Base-by-base conservation (phyloP, 1,140 invertebrate genomes). In the Magallana ariakensis region DNA sequence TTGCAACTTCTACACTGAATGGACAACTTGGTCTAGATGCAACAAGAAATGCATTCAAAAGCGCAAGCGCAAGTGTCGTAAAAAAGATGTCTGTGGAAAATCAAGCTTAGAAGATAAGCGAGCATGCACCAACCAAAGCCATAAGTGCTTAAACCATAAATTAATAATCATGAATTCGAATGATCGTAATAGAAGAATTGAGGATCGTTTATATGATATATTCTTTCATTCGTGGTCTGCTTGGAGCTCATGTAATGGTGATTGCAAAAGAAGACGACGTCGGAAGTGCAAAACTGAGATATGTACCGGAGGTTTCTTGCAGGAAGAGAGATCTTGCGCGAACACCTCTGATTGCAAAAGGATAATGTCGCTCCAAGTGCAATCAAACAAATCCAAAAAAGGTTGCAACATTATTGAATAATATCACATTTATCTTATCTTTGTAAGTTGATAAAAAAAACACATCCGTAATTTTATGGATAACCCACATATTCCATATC, bases 251-350 rank as follows among this genome's bases (percentile, higher is more conserved):
- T 97, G 96, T 90, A 95, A 95, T 16, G 94, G 95, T 84, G 94
- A 95, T 9, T 97, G 96, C 90, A 95, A 95, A 46, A 96, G 96
- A 1, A 94, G 95, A 84, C 93, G 96, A 80, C 95, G 95, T 85
- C 97, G 97, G 93, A 96, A 96, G 92, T 98, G 98, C 92, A 96
- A 96, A 90, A 66, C 80, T 0, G 33, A 87, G 10, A 82, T 93
- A 56, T 98, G 98, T 92, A 96, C 96, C 0, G 96, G 96, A 57
- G 96, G 97, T 91, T 96, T 97, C 70, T 95, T 98, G 87, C 96
- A 96, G 87, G 96, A 98, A 94, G 97, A 96, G 6, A 97, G 97
- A 7, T 97, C 97, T 90, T 99, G 98, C 85, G 85, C 85, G 15
- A 75, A 85, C 11, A 26, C 80, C 46, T 82, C 80, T 9, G 54